These are phyloP conservation scores for Archaeoteleia sp. DNA, from an alignment of 2,888 invertebrate species.

Conservation along the genomic window DNA sequence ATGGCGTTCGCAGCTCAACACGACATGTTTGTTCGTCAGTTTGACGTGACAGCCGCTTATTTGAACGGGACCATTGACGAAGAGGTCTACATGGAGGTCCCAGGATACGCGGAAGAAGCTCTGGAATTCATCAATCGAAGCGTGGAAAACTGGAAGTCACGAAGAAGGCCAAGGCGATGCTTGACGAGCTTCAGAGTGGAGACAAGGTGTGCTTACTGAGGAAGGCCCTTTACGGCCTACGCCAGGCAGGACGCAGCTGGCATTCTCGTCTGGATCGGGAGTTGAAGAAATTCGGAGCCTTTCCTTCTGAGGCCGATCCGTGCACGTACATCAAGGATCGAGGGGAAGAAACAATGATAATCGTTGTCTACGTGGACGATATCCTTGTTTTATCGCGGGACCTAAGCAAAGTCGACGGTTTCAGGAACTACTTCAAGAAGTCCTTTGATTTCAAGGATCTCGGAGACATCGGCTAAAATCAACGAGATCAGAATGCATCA, in stretches of 20 bases:
- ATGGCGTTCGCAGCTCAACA: slow-evolving; percentile 3
- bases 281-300: slow-evolving; percentile 8
- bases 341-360: background rate
- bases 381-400: slow-evolving; percentile 14
- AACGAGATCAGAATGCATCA: slow-evolving; percentile 23
- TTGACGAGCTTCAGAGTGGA: slow-evolving; percentile 3
- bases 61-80: slow-evolving; percentile 51
- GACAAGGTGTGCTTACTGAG: slow-evolving; percentile 20
- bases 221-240: slow-evolving; percentile 29
- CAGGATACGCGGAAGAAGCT: slow-evolving; percentile 1
- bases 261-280: slow-evolving; percentile 12
- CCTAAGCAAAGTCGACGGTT: background rate
- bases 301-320: slow-evolving; percentile 7
- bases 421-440: background rate
- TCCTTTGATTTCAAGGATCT: slow-evolving; percentile 17
- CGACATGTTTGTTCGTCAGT: slow-evolving; percentile 47
- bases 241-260: slow-evolving; percentile 28
- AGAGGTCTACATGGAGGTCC: slow-evolving; percentile 22
- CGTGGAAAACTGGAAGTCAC: too few relatives aligned
- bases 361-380: slow-evolving; percentile 32
- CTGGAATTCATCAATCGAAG: slow-evolving; percentile 8
- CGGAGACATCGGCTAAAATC: background rate
- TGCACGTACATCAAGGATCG: slow-evolving; percentile 16
- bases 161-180: background rate
- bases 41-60: slow-evolving; percentile 54